Base-by-base conservation (phyloP, 2,797 vertebrate species). In the Lagocephalus sceleratus region DNA sequence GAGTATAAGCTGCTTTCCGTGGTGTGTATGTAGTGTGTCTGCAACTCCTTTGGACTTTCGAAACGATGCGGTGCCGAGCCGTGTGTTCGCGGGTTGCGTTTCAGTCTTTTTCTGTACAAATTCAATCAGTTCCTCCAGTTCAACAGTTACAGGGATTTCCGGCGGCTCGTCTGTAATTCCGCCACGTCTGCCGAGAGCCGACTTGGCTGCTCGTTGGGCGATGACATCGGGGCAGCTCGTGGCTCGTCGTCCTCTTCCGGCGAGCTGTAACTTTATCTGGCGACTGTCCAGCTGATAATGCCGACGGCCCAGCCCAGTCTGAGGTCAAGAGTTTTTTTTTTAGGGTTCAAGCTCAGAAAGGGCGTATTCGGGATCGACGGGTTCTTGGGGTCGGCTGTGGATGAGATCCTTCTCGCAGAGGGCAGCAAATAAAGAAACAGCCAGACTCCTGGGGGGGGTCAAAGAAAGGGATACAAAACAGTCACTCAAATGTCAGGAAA, bases 11-110 rank as follows among this genome's bases (percentile, higher is more conserved):
- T 56, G 61, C 54, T 47, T 68, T 56, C 57, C 57, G 44, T 66
- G 49, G 60, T 80, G 65, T 81, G 68, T 66, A 69, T 82, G 78
- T 87, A 83, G 76, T 88, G 72, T 77, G 75, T 83, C 73, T 84
- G 70, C 48, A 51, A 54, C 76, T 84, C 65, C 75, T 76, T 71
- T 74, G 54, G 64, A 70, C 62, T 63, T 49, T 59, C 63, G n/a
- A n/a, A n/a, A n/a, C n/a, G n/a, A n/a, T n/a, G n/a, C n/a, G n/a
- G n/a, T n/a, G n/a, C n/a, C n/a, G n/a, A n/a, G n/a, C n/a, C 56
- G 52, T 67, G 57, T 71, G 46, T 74, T 60, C 57, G 32, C 32
- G 32, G 66, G 58, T 73, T 53, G 51, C 71, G 51, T 57, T 77
- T 70, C 44, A 64, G 67, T 71, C 67, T 72, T 44, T 67, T 54